These are phyloP conservation scores for Umimayanthus chanpuru DNA, from an alignment of 92 coral and sea anemone genomes.

Conservation along the genomic window DNA sequence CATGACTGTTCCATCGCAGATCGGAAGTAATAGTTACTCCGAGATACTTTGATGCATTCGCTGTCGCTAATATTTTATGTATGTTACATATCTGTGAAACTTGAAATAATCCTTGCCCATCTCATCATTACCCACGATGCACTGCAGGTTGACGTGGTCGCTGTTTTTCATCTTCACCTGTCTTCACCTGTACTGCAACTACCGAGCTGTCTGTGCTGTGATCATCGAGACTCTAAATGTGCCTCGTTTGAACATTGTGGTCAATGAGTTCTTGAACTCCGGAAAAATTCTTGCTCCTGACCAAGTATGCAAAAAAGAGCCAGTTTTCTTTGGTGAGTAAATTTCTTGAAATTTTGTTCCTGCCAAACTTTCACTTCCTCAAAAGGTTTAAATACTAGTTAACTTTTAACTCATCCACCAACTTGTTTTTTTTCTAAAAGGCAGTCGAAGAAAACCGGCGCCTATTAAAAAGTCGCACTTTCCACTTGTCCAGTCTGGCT, in stretches of 20 bases:
- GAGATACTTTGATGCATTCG: too few species aligned
- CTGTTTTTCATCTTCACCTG: conserved; percentile 90
- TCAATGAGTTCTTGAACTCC: conserved; percentile 63
- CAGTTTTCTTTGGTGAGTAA: conserved; percentile 85
- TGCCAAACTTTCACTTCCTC: neutral
- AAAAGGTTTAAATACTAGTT: neutral
- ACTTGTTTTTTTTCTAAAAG: conserved; percentile 24
- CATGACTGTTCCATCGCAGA: too few species aligned
- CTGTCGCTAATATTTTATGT: too few species aligned
- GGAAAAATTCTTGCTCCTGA: conserved; percentile 83
- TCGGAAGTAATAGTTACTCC: too few species aligned
- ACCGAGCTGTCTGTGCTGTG: conserved; percentile 94
- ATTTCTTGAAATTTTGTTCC: too few species aligned
- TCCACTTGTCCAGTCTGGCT: too few species aligned
- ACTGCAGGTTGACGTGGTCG: conserved; percentile 85
- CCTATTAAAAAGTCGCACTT: too few species aligned
- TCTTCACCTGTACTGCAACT: conserved; percentile 90
- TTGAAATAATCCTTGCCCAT: neutral
- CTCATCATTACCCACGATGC: neutral
- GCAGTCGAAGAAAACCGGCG: conserved; percentile 41
- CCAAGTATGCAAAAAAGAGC: conserved; percentile 78
- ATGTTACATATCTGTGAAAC: too few species aligned
- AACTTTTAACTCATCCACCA: neutral
- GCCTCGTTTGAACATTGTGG: conserved; percentile 84
- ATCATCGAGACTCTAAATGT: conserved; percentile 91